phyloP scores from a whole-genome alignment of 1,140 invertebrate species.

The Littorina saxatilis region DNA sequence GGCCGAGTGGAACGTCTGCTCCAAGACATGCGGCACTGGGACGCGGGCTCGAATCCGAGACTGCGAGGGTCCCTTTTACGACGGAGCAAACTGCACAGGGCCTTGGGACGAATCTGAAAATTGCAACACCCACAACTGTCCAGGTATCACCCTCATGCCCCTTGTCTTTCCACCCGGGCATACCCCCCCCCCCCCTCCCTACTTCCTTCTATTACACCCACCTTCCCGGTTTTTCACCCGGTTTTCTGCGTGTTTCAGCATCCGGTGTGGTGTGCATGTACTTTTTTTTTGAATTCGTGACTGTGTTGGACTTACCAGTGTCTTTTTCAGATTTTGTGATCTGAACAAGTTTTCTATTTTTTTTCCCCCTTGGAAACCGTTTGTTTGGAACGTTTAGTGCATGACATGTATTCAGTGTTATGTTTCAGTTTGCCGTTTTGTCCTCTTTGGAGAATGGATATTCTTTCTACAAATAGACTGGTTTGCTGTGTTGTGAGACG shows the following conservation, averaged over 20 bases:
- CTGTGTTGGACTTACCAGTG: too few species aligned
- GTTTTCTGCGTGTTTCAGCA: too few species aligned
- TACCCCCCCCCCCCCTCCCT: too few species aligned
- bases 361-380: too few species aligned
- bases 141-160: constrained; percentile 19
- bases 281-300: too few species aligned
- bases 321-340: too few species aligned
- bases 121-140: constrained; percentile 20
- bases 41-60: constrained; percentile 80
- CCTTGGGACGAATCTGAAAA: constrained; percentile 33
- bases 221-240: too few species aligned
- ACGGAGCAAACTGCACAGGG: constrained; percentile 61
- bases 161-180: too few species aligned
- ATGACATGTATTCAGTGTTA: not conserved
- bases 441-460: not conserved
- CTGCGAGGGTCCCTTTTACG: constrained; percentile 52
- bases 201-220: too few species aligned
- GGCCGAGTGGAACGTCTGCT: constrained; percentile 90
- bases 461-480: too few species aligned
- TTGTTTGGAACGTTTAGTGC: not conserved
- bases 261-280: too few species aligned
- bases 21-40: constrained; percentile 91
- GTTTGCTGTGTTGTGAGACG: not conserved
- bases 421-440: not conserved
- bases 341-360: too few species aligned